Percentiles rank a stretch among this genome's conserved stretches.
phyloP scores from a whole-genome alignment of 2,888 invertebrate genomes.

The Phoronis australis region DNA sequence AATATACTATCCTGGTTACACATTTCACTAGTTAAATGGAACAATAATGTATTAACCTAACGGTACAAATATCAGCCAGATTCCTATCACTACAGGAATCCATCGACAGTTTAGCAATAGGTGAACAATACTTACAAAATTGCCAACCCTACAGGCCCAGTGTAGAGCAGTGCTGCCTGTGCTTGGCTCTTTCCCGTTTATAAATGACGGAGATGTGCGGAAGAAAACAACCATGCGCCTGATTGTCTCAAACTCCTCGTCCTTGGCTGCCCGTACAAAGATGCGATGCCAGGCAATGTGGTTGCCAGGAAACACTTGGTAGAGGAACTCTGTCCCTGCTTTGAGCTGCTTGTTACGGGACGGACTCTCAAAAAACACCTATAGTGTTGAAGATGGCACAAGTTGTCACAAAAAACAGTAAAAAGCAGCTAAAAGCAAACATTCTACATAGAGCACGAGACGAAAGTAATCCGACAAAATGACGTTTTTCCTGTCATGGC shows the following conservation, averaged over 20 bases:
- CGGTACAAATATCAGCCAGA: too few species aligned
- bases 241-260: conserved; percentile 43
- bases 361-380: conserved; percentile 45
- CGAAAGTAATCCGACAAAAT: too few species aligned
- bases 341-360: conserved; percentile 44
- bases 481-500: not conserved
- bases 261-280: conserved; percentile 38
- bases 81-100: too few species aligned
- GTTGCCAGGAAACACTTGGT: conserved; percentile 50
- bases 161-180: conserved; percentile 47
- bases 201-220: conserved; percentile 36
- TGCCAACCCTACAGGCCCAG: conserved; percentile 40
- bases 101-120: too few species aligned
- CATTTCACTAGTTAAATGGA: too few species aligned
- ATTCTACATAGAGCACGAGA: not conserved
- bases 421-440: not conserved
- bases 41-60: too few species aligned
- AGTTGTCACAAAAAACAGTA: too few species aligned
- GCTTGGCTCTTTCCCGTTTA: conserved; percentile 43
- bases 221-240: conserved; percentile 47
- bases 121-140: conserved; percentile 36
- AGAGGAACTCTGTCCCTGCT: conserved; percentile 39
- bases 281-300: conserved; percentile 40
- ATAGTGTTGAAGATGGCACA: conserved; percentile 6
- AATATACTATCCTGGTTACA: too few species aligned